phyloP scores from a whole-genome alignment of 2,797 vertebrate genomes.

The Hippocampus kuda region DNA sequence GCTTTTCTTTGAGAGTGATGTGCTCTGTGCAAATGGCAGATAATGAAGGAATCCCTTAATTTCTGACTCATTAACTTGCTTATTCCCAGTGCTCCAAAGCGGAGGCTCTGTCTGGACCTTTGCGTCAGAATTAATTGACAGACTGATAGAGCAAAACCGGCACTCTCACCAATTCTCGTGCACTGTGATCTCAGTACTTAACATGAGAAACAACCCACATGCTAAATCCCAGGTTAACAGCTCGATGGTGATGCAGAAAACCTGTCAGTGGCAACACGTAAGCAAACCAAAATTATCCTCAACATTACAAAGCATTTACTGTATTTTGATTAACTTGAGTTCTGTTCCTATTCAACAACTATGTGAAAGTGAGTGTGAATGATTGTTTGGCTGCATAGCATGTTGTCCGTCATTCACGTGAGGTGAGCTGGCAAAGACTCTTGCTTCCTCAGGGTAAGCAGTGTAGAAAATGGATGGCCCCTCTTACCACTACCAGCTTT shows the following conservation, averaged over 20 bases:
- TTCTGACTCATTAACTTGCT: conserved; percentile 46
- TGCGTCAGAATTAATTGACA: conserved; percentile 25
- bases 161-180: conserved; percentile 7
- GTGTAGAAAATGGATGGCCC: neutral
- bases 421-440: neutral
- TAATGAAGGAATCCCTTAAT: conserved; percentile 56
- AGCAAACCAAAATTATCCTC: neutral
- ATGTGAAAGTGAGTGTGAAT: neutral
- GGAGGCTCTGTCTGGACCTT: conserved; percentile 28
- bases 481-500: neutral
- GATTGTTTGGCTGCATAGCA: neutral
- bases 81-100: conserved; percentile 32
- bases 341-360: neutral
- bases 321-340: neutral
- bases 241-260: neutral
- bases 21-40: conserved; percentile 28
- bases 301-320: neutral
- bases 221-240: neutral
- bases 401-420: neutral
- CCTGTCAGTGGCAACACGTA: neutral
- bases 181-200: neutral
- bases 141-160: conserved; percentile 12
- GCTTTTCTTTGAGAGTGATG: conserved; percentile 16
- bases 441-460: neutral
- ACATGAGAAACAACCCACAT: neutral